Conservation (phyloP, 2,888 invertebrate species). For the Monochamus alternatus region DNA sequence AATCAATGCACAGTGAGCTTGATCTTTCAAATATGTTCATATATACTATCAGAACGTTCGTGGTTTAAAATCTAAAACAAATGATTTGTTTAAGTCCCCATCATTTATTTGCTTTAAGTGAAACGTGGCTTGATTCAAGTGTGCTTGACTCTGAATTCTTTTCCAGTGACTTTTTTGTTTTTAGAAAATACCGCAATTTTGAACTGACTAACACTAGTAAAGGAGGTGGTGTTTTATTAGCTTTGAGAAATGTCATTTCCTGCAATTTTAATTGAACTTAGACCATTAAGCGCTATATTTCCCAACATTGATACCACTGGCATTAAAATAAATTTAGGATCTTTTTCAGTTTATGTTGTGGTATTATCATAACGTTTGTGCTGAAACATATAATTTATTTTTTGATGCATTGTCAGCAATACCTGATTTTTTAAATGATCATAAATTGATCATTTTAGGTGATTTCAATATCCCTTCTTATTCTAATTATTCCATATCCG, state of each 20-base stretch:
- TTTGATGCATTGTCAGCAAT: neutral
- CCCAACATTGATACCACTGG: slow-evolving; percentile 2
- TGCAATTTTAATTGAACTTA: neutral
- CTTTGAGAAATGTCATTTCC: neutral
- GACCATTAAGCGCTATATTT: neutral
- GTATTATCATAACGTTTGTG: neutral
- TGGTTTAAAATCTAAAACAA: slow-evolving; percentile 1
- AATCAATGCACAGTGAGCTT: neutral
- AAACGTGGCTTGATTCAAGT: slow-evolving; percentile 20
- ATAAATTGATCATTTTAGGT: neutral
- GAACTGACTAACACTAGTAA: neutral
- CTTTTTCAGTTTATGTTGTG: neutral
- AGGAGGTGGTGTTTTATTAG: too few species aligned
- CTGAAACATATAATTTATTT: neutral
- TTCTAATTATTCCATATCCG: too few species aligned
- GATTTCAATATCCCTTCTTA: slow-evolving; percentile 4
- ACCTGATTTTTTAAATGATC: neutral
- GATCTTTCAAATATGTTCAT: neutral
- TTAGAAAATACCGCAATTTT: slow-evolving; percentile 24
- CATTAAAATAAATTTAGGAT: neutral
- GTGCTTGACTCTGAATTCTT: slow-evolving; percentile 23
- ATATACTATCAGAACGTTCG: slow-evolving; percentile 20
- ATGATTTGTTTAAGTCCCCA: neutral
- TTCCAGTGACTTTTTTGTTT: slow-evolving; percentile 13
- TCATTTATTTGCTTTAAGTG: neutral